Conservation (phyloP, 2,888 invertebrate genomes). For the Exephanes ischioxanthus region DNA sequence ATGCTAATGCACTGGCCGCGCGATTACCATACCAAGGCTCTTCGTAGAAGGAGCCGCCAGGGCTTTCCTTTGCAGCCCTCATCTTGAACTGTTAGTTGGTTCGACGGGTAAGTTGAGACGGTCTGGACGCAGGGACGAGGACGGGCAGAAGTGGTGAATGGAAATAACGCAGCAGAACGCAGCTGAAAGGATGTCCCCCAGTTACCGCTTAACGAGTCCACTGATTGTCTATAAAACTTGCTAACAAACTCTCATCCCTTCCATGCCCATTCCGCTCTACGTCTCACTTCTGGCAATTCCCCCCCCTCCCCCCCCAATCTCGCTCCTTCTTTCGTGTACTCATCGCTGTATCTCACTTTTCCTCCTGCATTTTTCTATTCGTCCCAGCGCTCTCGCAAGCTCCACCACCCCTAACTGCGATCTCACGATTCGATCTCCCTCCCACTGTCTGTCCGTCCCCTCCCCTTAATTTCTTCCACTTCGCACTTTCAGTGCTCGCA, state of each 20-base stretch:
- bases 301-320: background rate
- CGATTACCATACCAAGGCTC: slow-evolving; percentile 72
- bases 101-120: slow-evolving; percentile 55
- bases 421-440: slow-evolving; percentile 20
- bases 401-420: slow-evolving; percentile 18
- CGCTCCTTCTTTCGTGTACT: background rate
- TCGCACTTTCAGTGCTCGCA: slow-evolving; percentile 51
- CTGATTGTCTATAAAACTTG: slow-evolving; percentile 81
- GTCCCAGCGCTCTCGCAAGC: slow-evolving; percentile 7
- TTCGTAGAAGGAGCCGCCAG: slow-evolving; percentile 13
- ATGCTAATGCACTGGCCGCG: slow-evolving; percentile 69
- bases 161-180: slow-evolving; percentile 76
- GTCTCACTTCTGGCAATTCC: slow-evolving; percentile 60
- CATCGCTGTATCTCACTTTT: slow-evolving; percentile 26
- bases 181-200: slow-evolving; percentile 73
- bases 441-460: slow-evolving; percentile 25
- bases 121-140: slow-evolving; percentile 15
- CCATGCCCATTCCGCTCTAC: slow-evolving; percentile 56
- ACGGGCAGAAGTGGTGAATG: slow-evolving; percentile 70
- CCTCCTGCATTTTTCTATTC: slow-evolving; percentile 44
- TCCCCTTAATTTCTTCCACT: slow-evolving; percentile 61
- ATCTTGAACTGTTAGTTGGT: slow-evolving; percentile 53
- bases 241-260: slow-evolving; percentile 76
- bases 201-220: slow-evolving; percentile 80
- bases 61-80: slow-evolving; percentile 47